Evolutionary conservation across 2,888 invertebrate species (phyloP), one percentile per base, ranked within the genome.

Genomic region (Automeris io): DNA sequence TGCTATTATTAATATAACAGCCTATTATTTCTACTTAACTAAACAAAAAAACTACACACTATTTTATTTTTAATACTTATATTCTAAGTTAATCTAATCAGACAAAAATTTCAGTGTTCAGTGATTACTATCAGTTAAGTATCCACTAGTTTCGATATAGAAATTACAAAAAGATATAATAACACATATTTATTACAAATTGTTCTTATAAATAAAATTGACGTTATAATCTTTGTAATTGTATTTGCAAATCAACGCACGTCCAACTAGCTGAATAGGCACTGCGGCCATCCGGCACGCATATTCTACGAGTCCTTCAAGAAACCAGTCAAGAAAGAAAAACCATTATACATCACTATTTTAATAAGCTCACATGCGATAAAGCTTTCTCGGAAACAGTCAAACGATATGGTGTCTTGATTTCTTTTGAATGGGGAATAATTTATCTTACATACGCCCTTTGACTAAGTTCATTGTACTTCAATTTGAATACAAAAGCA

Each of bases 281-380:
- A 49, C 44, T 43, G 44, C 41, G 45, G 48, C 59, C 67, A 67
- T 69, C 69, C 70, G 69, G 62, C 58, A 52, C 54, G 52, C 56
- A 54, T 59, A 61, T 59, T 55, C 56, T 49, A 51, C 48, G 45
- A 51, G 43, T 49, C 56, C 50, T 59, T 56, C 49, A 53, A 55
- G 49, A 51, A 47, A 58, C 52, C 52, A 56, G 54, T 60, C 56
- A 57, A 62, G 59, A 57, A 56, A 55, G 46, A 54, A 32, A 37
- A 37, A 31, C 5, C 23, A 37, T 24, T 18, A 31, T 5, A 37
- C 16, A 23, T 31, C 58, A 60, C 8, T 29, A 29, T 29, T 16
- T 54, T 57, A 57, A 62, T 52, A 54, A 48, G 21, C 23, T 37
- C 32, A 25, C 25, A 42, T 42, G 24, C 44, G 46, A 16, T 11